Evolutionary conservation across 2,797 vertebrate species (phyloP), one percentile per base, ranked within the genome.

Genomic region (Pangasius macronema): DNA sequence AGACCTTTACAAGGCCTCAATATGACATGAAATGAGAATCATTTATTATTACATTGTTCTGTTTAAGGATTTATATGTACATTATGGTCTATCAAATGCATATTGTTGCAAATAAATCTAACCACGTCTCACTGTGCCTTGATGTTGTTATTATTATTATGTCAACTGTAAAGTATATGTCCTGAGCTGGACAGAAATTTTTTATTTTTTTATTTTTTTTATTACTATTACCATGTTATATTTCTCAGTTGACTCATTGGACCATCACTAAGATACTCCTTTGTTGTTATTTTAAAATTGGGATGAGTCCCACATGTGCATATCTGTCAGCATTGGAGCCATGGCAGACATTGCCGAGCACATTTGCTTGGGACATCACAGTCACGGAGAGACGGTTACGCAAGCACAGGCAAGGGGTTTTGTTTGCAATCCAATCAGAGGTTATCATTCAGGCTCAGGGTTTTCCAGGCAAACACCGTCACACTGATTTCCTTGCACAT

Each of bases 371-470:
- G 51, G 49, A 83, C 57, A 65, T 14, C 36, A 7, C 27, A 57
- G 42, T 33, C n/a, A 51, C 9, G 75, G 73, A 30, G 5, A 83
- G 30, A 39, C 53, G 7, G 33, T 39, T 68, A 61, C 30, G 18
- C 83, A 82, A 82, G 82, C 16, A 9, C 13, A 27, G 39, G 39
- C 27, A n/a, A 59, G 9, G 11, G 39, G 46, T 30, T 42, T 79
- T 80, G 57, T 86, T 86, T 89, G 65, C 86, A 61, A 16, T 87
- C 80, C 14, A 87, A 13, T 68, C 81, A 81, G 72, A 89, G 83
- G 59, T 84, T 86, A 81, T 39, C 33, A 57, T 87, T 18, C 68
- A 79, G 27, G 8, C 67, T 83, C 39, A 42, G 63, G 57, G 57
- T 65, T 83, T 65, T 83, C 42, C 72, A 68, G 75, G 36, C 82